Conservation (phyloP, 2,888 invertebrate genomes). For the Eumacrocentrus americanus region DNA sequence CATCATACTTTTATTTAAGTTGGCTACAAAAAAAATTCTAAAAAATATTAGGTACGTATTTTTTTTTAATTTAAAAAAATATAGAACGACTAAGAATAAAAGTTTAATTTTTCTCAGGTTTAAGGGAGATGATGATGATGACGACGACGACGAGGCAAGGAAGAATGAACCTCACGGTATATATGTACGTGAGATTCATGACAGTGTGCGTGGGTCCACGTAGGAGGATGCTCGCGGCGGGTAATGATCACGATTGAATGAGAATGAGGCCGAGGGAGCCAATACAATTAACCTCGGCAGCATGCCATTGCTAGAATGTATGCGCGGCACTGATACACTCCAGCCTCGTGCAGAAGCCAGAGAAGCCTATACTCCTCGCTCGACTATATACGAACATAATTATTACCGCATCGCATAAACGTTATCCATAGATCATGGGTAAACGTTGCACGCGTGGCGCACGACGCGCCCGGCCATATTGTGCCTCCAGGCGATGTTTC, state of each 20-base stretch:
- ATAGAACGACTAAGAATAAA: too few species aligned
- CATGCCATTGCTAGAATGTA: slow-evolving; percentile 48
- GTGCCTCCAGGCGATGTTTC: not conserved
- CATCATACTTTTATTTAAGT: too few species aligned
- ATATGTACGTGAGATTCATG: slow-evolving; percentile 17
- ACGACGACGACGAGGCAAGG: too few species aligned
- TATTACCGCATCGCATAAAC: slow-evolving; percentile 47
- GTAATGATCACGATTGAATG: slow-evolving; percentile 59
- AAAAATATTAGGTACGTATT: too few species aligned
- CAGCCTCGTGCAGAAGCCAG: too few species aligned
- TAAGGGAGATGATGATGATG: too few species aligned
- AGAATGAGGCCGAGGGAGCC: slow-evolving; percentile 56
- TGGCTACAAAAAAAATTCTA: too few species aligned
- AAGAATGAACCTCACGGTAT: too few species aligned
- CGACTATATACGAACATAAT: slow-evolving; percentile 41
- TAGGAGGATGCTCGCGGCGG: slow-evolving; percentile 53
- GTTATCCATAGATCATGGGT: slow-evolving; percentile 42
- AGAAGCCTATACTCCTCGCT: too few species aligned
- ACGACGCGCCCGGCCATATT: slow-evolving; percentile 41
- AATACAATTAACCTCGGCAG: slow-evolving; percentile 56
- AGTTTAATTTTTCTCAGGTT: too few species aligned
- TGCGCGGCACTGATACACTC: slow-evolving; percentile 29
- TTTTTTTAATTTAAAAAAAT: too few species aligned
- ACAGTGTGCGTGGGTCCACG: slow-evolving; percentile 32
- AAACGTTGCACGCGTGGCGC: slow-evolving; percentile 40